Percentiles rank a stretch among this genome's conserved stretches.
These are phyloP conservation scores for Psilopsiagon aurifrons DNA, from an alignment of 2,113 vertebrate genomes.

Conservation along the genomic window DNA sequence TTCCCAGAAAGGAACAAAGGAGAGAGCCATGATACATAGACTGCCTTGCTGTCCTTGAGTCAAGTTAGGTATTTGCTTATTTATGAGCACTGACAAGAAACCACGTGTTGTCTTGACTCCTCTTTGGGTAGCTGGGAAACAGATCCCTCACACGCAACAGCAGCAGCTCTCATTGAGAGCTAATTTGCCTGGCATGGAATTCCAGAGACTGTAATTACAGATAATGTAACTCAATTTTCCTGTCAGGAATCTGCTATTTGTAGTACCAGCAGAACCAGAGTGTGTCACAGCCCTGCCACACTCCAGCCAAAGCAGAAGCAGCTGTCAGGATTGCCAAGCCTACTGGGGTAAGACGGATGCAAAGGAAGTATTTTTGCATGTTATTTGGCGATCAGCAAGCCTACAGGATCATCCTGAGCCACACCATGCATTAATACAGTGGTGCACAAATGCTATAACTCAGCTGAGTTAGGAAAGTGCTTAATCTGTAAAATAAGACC, in stretches of 20 bases:
- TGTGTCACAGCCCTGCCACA: slow-evolving; percentile 28
- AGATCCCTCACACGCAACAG: slow-evolving; percentile 10
- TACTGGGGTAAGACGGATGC: neutral
- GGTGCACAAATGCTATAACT: neutral
- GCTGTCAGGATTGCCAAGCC: neutral
- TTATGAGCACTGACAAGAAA: neutral
- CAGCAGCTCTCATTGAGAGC: neutral
- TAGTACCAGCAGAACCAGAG: slow-evolving; percentile 39
- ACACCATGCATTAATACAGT: neutral
- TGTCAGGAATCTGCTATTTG: slow-evolving; percentile 58
- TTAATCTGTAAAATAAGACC: neutral
- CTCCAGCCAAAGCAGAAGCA: slow-evolving; percentile 58
- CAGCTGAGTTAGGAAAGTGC: neutral
- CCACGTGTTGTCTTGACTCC: neutral
- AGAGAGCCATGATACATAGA: neutral
- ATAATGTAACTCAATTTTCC: slow-evolving; percentile 59
- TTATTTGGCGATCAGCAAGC: neutral
- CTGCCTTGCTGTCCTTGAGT: neutral
- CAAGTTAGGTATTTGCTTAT: neutral
- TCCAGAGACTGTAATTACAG: slow-evolving; percentile 56
- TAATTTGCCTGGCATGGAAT: slow-evolving; percentile 56
- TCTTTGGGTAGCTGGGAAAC: slow-evolving; percentile 29
- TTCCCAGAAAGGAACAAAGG: neutral
- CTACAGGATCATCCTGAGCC: neutral
- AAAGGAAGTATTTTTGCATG: neutral